Conservation (phyloP, 2,797 vertebrate genomes). For the Phoebastria nigripes region DNA sequence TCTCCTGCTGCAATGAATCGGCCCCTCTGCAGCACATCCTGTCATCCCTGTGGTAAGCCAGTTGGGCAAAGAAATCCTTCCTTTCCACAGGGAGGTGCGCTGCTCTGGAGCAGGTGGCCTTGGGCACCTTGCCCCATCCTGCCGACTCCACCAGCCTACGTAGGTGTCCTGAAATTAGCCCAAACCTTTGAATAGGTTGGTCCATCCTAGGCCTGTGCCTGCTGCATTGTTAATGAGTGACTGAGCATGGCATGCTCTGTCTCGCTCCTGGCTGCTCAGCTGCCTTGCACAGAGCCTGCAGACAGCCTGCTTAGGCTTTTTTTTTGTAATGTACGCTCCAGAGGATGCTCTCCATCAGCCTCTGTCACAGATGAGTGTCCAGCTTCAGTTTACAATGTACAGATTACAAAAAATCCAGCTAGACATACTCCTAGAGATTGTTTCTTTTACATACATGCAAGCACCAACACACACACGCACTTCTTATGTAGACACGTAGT, state of each 20-base stretch:
- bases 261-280: background rate
- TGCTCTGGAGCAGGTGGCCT: background rate
- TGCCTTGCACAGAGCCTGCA: background rate
- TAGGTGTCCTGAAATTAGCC: constrained; percentile 35
- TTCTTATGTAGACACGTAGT: background rate
- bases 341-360: background rate
- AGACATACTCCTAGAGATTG: background rate
- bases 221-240: background rate
- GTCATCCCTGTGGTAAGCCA: background rate
- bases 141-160: background rate
- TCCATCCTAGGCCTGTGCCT: background rate
- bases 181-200: background rate
- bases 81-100: background rate
- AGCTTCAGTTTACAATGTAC: background rate
- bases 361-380: background rate
- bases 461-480: rapidly evolving
- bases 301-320: background rate
- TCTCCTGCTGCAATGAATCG: background rate
- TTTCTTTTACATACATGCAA: background rate
- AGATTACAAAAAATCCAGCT: background rate
- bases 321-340: background rate
- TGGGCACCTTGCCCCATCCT: background rate
- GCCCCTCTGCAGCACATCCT: background rate
- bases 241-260: constrained; percentile 24
- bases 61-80: background rate